Evolutionary conservation across 2,888 invertebrate genomes (phyloP), one percentile per base, ranked within the genome.

Genomic region (Limnephilus lunatus): DNA sequence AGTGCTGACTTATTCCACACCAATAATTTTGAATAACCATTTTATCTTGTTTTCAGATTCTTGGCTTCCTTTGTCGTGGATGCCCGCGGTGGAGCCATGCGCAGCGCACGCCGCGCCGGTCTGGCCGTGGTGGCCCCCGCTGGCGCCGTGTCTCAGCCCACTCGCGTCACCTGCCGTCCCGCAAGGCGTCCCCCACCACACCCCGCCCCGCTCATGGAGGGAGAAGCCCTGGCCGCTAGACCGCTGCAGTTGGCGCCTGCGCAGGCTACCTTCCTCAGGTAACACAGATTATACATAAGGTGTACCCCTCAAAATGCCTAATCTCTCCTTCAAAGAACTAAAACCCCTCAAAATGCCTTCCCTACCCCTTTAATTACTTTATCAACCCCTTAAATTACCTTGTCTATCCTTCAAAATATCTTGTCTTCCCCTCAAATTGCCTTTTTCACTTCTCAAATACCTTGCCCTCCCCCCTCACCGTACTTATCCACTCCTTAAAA

Each of bases 1-100:
- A 48, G 3, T 48, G 15, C 48, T 53, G 53, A 53, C 53, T 19
- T 19, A 19, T 53, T 19, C 15, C 4, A 1, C 19, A 5, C 68
- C 30, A 15, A 83, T n/a, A 32, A 83, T 83, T 30, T 31, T 83
- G 25, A 32, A 19, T 68, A 68, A n/a, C 9, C 68, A n/a, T 68
- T 25, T 68, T 25, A 68, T 68, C 25, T 7, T n/a, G 89, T 85
- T 94, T 94, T 92, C 95, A 99, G 98, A 94, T 99, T 99, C 97
- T 97, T 99, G 95, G 99, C 99, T 94, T 99, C 99, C 94, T 99
- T 99, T 96, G 97, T 99, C 97, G 99, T 99, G 94, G 99, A 99
- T 95, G 99, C 99, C 0, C 97, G 99, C 30, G 99, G 99, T 32
- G 99, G 99, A 12, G 99, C 99, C 32, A 99, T 99, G 99, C 97